These are phyloP conservation scores for Tenthredo mesomela DNA, from an alignment of 2,888 invertebrate genomes.

Conservation along the genomic window DNA sequence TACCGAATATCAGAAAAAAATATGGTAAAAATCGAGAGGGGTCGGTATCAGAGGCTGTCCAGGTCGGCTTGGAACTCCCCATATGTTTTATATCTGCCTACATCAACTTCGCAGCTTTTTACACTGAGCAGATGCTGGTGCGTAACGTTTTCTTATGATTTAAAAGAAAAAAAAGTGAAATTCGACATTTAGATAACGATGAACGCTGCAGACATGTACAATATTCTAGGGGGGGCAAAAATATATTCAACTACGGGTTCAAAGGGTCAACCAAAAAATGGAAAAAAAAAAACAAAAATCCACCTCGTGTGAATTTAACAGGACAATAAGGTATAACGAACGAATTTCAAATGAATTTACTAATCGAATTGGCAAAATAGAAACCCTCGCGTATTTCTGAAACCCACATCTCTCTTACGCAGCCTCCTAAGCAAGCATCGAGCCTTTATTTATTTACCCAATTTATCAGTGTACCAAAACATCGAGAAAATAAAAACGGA, in stretches of 20 bases:
- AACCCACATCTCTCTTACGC: neutral
- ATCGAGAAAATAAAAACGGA: neutral
- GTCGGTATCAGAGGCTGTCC: too few relatives aligned
- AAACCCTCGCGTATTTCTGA: neutral
- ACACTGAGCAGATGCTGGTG: neutral
- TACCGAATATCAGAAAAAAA: too few relatives aligned
- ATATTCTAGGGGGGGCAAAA: neutral
- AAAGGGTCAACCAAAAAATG: neutral
- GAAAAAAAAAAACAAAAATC: neutral
- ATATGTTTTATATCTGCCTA: neutral
- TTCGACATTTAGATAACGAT: neutral
- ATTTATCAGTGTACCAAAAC: neutral
- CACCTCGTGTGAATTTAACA: neutral
- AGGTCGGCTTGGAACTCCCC: too few relatives aligned
- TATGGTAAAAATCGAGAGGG: too few relatives aligned
- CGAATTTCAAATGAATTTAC: neutral
- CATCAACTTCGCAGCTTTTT: neutral
- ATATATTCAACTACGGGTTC: neutral
- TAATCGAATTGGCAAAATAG: neutral
- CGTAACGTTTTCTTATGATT: neutral
- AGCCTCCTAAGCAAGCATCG: neutral
- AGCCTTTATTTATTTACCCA: slow-evolving; percentile 14
- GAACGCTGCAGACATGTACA: neutral
- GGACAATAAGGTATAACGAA: neutral
- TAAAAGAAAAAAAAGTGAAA: neutral